These are phyloP conservation scores for Andrena praecox DNA, from an alignment of 2,888 invertebrate genomes.

Conservation along the genomic window DNA sequence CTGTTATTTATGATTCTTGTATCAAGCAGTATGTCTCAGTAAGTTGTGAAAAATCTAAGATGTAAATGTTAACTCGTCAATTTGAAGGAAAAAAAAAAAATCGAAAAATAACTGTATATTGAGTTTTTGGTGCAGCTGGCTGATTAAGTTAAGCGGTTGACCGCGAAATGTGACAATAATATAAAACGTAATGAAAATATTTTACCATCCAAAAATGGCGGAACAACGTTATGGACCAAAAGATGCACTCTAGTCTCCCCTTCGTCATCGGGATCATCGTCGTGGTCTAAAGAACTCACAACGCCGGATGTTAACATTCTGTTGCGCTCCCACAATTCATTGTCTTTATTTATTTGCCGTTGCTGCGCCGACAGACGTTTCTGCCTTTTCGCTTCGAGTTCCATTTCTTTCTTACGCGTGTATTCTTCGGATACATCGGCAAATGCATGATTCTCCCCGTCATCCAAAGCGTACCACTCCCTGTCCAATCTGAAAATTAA, in stretches of 20 bases:
- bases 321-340: slow-evolving; percentile 99
- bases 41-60: too few relatives aligned
- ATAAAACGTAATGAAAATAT: slow-evolving; percentile 6
- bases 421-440: slow-evolving; percentile 95
- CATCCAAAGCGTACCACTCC: slow-evolving; percentile 99
- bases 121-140: too few relatives aligned
- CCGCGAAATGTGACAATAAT: not conserved
- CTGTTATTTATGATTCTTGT: too few relatives aligned
- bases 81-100: too few relatives aligned
- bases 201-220: slow-evolving; percentile 97
- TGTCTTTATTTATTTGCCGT: slow-evolving; percentile 98
- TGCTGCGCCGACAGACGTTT: slow-evolving; percentile 98
- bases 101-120: too few relatives aligned
- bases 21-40: too few relatives aligned
- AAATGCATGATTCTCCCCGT: slow-evolving; percentile 97
- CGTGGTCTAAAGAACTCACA: slow-evolving; percentile 94
- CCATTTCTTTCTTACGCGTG: slow-evolving; percentile 96
- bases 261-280: slow-evolving; percentile 98
- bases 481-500: slow-evolving; percentile 90
- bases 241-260: slow-evolving; percentile 97
- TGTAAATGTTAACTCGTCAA: too few relatives aligned
- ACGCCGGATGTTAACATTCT: slow-evolving; percentile 98
- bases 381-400: slow-evolving; percentile 95
- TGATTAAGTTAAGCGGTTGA: not conserved
- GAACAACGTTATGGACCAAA: slow-evolving; percentile 98